Evolutionary conservation across 92 coral and sea anemone species (phyloP), one percentile per base, ranked within the genome.

Genomic region (Siderastrea radians): DNA sequence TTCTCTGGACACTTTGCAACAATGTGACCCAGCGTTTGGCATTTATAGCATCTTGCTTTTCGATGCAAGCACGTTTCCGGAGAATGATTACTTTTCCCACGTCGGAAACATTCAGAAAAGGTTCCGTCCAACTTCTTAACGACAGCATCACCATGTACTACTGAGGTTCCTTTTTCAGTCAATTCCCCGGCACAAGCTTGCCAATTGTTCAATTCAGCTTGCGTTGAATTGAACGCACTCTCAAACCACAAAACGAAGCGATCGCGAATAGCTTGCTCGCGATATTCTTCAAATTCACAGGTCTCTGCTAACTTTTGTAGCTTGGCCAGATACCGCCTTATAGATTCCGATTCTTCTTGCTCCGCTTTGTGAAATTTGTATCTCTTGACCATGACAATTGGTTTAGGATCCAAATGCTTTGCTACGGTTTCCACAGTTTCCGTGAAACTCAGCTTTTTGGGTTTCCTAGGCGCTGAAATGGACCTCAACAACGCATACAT

Each of bases 381-480:
- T 49, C 93, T 83, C 83, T 89, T 83, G 8, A 86, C 93, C 43
- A 84, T 89, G 64, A 68, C 81, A 51, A 89, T 84, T 78, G 92
- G 89, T 73, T 88, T 88, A 52, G 92, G 92, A 69, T 83, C 73
- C 72, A 88, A 47, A 68, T n/a, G n/a, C n/a, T n/a, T n/a, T n/a
- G n/a, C n/a, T n/a, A n/a, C n/a, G n/a, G n/a, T n/a, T n/a, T n/a
- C n/a, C n/a, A n/a, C n/a, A n/a, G n/a, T n/a, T n/a, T n/a, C n/a
- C n/a, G n/a, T n/a, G n/a, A n/a, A n/a, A n/a, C n/a, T n/a, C n/a
- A n/a, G n/a, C n/a, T n/a, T n/a, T n/a, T n/a, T n/a, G n/a, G n/a
- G n/a, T n/a, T n/a, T n/a, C n/a, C n/a, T n/a, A n/a, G n/a, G n/a
- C n/a, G n/a, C n/a, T n/a, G n/a, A n/a, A n/a, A n/a, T n/a, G n/a